Conservation (phyloP, 2,113 vertebrate genomes). For the Etheostoma spectabile region DNA sequence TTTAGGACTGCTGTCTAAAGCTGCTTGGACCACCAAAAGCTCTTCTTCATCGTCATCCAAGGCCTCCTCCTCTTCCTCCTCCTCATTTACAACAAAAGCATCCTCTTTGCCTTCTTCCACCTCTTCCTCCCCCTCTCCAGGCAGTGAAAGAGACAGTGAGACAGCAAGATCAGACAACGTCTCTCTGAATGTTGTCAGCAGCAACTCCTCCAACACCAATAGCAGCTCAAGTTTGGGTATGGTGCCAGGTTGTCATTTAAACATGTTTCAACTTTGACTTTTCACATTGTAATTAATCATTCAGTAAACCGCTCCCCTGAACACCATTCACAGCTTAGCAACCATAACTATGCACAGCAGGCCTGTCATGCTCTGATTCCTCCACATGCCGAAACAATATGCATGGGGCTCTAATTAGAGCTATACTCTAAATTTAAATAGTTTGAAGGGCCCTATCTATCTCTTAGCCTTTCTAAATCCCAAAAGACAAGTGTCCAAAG, state of each 20-base stretch:
- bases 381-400: background rate
- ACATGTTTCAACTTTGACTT: background rate
- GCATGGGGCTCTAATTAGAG: background rate
- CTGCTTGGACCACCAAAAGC: constrained; percentile 70
- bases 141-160: constrained; percentile 80
- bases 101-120: constrained; percentile 49
- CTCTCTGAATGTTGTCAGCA: constrained; percentile 70
- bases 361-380: constrained; percentile 1
- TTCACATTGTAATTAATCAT: background rate
- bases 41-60: constrained; percentile 68
- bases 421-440: background rate
- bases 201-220: constrained; percentile 73
- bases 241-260: constrained; percentile 24
- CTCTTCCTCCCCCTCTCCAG: constrained; percentile 61
- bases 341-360: background rate
- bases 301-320: background rate
- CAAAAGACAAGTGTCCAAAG: background rate
- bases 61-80: constrained; percentile 50
- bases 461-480: background rate
- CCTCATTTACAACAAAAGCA: constrained; percentile 62
- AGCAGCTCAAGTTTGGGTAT: constrained; percentile 86
- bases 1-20: constrained; percentile 78
- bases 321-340: background rate
- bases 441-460: background rate
- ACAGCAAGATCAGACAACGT: constrained; percentile 69